These are phyloP conservation scores for Actinia tenebrosa DNA, from an alignment of 64 coral and sea anemone genomes.

Conservation along the genomic window DNA sequence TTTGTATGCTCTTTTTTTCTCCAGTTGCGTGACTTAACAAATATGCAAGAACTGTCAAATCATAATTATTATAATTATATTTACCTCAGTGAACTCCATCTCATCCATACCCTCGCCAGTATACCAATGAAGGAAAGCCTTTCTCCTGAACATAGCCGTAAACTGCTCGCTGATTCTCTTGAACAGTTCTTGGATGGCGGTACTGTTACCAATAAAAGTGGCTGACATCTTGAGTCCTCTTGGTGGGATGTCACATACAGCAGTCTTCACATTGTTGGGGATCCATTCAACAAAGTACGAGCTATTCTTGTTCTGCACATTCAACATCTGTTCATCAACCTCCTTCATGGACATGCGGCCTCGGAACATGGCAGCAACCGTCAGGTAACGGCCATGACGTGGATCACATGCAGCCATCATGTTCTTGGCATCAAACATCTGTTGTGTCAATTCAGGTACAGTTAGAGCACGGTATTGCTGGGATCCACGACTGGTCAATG, in stretches of 20 bases:
- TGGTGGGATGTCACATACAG: slow-evolving; percentile 64
- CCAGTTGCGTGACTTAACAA: no score
- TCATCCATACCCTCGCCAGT: slow-evolving; percentile 83
- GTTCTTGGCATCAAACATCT: slow-evolving; percentile 78
- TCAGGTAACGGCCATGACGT: slow-evolving; percentile 59
- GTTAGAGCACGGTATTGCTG: slow-evolving; percentile 64
- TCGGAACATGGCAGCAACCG: slow-evolving; percentile 58
- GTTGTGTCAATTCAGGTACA: slow-evolving; percentile 56
- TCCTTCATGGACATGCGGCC: slow-evolving; percentile 74
- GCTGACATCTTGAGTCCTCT: slow-evolving; percentile 69
- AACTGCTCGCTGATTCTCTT: slow-evolving; percentile 74
- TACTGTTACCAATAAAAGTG: slow-evolving; percentile 69
- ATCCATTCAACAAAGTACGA: slow-evolving; percentile 84
- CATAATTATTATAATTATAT: neutral
- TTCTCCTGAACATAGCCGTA: slow-evolving; percentile 65
- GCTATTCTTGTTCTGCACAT: slow-evolving; percentile 70
- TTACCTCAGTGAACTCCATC: slow-evolving; percentile 81
- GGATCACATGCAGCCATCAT: slow-evolving; percentile 74
- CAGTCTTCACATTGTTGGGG: slow-evolving; percentile 78
- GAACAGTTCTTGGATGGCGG: slow-evolving; percentile 69
- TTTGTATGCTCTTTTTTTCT: no score
- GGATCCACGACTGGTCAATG: slow-evolving; percentile 59
- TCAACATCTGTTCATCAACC: slow-evolving; percentile 61
- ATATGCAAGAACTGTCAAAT: neutral
- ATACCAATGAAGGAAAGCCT: slow-evolving; percentile 82